Percentiles rank a stretch among this genome's conserved stretches.
phyloP scores from a whole-genome alignment of 2,113 vertebrate species.

The Halichoeres trimaculatus region DNA sequence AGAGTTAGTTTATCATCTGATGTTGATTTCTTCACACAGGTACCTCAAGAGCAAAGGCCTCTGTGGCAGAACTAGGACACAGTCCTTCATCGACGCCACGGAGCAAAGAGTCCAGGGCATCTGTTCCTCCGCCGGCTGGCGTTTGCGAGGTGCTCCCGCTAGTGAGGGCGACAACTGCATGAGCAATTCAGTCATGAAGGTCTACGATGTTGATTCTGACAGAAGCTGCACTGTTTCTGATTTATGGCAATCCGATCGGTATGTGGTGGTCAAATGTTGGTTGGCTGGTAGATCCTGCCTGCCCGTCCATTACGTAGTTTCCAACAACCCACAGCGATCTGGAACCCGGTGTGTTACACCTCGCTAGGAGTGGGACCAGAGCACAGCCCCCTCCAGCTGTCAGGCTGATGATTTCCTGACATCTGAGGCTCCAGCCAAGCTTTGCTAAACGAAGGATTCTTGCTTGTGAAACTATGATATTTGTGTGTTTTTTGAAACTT shows the following conservation, averaged over 20 bases:
- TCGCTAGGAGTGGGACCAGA: too few relatives aligned
- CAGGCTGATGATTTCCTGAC: too few relatives aligned
- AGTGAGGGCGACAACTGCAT: neutral
- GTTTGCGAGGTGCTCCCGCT: neutral
- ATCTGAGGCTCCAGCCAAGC: too few relatives aligned
- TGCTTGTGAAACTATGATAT: too few relatives aligned
- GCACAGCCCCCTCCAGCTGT: too few relatives aligned
- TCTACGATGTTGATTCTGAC: accelerated
- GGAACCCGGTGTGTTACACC: too few relatives aligned
- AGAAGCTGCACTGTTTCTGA: neutral
- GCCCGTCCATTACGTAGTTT: too few relatives aligned
- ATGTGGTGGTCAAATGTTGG: neutral
- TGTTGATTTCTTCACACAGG: neutral
- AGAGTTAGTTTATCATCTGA: too few relatives aligned
- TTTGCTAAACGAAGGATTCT: too few relatives aligned
- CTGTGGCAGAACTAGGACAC: accelerated
- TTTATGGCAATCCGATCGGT: neutral
- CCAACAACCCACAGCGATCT: too few relatives aligned
- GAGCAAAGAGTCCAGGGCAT: accelerated
- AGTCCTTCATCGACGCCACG: neutral
- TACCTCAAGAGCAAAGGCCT: accelerated
- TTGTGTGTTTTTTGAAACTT: too few relatives aligned
- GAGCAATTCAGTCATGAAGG: accelerated
- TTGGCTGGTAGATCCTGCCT: too few relatives aligned
- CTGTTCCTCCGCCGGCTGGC: neutral